phyloP scores from a whole-genome alignment of 1,140 invertebrate species.

The Thalassaphorura encarpata region DNA sequence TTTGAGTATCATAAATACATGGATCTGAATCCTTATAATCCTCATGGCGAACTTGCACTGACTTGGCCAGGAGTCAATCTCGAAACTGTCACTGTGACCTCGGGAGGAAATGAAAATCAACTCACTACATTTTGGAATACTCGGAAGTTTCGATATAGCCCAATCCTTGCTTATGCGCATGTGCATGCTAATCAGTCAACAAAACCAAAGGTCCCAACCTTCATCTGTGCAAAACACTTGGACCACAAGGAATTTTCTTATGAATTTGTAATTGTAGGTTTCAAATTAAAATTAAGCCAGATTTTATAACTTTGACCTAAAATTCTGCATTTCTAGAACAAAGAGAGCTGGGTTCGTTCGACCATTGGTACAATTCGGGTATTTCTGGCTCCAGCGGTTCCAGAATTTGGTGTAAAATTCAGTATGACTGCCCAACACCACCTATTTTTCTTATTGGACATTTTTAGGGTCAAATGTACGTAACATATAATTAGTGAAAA shows the following conservation, averaged over 20 bases:
- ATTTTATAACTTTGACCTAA: not conserved
- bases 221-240: not conserved
- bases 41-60: constrained; percentile 1
- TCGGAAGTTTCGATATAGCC: not conserved
- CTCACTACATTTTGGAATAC: constrained; percentile 3
- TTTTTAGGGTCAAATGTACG: not conserved
- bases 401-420: not conserved
- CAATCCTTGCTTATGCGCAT: not conserved
- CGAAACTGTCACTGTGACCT: not conserved
- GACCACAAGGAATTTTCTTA: constrained; percentile 3
- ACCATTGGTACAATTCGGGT: not conserved
- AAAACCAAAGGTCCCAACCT: not conserved
- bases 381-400: not conserved
- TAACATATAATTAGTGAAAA: not conserved
- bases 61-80: not conserved
- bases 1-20: not conserved
- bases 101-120: not conserved
- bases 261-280: not conserved
- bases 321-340: not conserved
- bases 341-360: not conserved
- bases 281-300: not conserved
- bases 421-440: not conserved
- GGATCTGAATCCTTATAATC: constrained; percentile 3
- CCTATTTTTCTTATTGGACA: not conserved
- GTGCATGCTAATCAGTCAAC: no score